Base-by-base conservation (phyloP, 2,797 vertebrate genomes). In the Rhynchotus rufescens region DNA sequence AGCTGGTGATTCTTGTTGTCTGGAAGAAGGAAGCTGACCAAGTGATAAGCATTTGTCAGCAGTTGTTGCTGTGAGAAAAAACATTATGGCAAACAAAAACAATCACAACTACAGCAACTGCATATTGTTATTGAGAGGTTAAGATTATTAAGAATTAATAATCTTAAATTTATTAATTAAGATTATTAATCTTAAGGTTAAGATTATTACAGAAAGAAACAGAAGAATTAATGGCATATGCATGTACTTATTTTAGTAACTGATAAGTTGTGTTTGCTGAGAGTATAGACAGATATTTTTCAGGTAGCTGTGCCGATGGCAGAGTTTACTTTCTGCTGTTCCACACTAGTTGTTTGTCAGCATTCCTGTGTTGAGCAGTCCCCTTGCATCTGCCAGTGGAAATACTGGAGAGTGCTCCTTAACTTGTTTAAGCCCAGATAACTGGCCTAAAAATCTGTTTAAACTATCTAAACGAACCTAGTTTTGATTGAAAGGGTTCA, bases 81-180 rank as follows among this genome's bases (percentile, higher is more conserved):
- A 17, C 61, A 26, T 28, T 54, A 13, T 5, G n/a, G 32, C 54
- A 22, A 42, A 44, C 26, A 30, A 32, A 13, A 3, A 9, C 36
- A 34, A 17, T 30, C 59, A 8, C 0, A 2, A 13, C 47, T 49
- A 23, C 47, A 49, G 47, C n/a, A 45, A 12, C 3, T 64, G 4
- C 21, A 2, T 4, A 0, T 57, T 66, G 26, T 17, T 66, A 15
- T 36, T n/a, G n/a, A 42, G n/a, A 34, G 36, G 28, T 83, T 42
- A 34, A 56, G 40, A 13, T 36, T 36, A 36, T 36, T 36, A 36
- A 10, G 36, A 36, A 36, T 36, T 36, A 36, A 36, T 36, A 36
- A 36, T 36, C 36, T 36, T 36, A 36, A 36, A 10, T 36, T 36
- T 36, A 36, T 36, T 36, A 9, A 36, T 36, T 36, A 36, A 36